These are phyloP conservation scores for Mola mola DNA, from an alignment of 2,113 vertebrate genomes.

Conservation along the genomic window DNA sequence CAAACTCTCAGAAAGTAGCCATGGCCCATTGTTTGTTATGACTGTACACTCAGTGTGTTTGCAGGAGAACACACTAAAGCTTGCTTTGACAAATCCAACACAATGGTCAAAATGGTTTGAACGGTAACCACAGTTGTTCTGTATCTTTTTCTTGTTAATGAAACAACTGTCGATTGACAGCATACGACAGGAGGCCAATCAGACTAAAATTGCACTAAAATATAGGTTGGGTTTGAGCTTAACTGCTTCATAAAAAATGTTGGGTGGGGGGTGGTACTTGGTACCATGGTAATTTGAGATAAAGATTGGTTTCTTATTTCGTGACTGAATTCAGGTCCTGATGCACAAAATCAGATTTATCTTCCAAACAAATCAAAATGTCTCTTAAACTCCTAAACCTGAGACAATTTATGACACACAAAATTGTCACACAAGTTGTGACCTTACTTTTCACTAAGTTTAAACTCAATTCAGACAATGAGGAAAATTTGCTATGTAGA, in stretches of 20 bases:
- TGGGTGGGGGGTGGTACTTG: slow-evolving; percentile 4
- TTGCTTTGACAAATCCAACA: slow-evolving; percentile 1
- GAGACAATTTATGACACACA: slow-evolving; percentile 3
- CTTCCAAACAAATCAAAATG: not conserved
- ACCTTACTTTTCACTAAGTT: slow-evolving; percentile 15
- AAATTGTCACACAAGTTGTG: slow-evolving; percentile 24
- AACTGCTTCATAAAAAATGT: not conserved
- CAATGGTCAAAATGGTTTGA: not conserved
- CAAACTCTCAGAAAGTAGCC: slow-evolving; percentile 22
- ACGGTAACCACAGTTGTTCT: not conserved
- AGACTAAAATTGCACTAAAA: not conserved
- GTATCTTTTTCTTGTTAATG: not conserved
- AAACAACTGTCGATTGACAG: not conserved
- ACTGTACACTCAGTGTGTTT: not conserved
- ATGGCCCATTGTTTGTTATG: not conserved
- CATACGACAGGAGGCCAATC: not conserved
- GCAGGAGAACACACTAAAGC: slow-evolving; percentile 11
- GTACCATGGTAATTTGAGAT: slow-evolving; percentile 14
- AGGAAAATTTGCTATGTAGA: slow-evolving; percentile 31
- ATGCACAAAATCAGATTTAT: not conserved
- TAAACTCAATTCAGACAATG: slow-evolving; percentile 20
- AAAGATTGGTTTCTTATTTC: slow-evolving; percentile 6
- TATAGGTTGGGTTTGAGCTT: not conserved
- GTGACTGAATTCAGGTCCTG: slow-evolving; percentile 20
- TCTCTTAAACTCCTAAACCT: not conserved